phyloP scores from a whole-genome alignment of 2,113 vertebrate species.

The Desmodus rotundus region DNA sequence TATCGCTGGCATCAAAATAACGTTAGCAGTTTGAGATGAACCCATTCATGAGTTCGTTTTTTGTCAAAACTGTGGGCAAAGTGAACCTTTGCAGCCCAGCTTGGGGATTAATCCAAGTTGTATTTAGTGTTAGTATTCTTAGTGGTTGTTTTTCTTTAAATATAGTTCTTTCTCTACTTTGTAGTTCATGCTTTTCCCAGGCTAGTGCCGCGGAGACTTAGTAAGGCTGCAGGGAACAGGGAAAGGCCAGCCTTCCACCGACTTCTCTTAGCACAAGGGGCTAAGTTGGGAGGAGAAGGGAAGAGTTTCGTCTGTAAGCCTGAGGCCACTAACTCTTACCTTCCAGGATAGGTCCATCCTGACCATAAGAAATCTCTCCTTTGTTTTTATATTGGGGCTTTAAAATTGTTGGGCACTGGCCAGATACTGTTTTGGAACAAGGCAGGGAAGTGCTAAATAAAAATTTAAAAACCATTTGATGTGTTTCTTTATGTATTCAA shows the following conservation, averaged over 20 bases:
- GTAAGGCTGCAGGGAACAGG: neutral
- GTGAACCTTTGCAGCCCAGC: neutral
- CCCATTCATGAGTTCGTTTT: neutral
- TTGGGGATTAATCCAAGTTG: slow-evolving; percentile 28
- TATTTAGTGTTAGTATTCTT: slow-evolving; percentile 30
- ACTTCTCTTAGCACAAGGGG: neutral
- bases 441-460: neutral
- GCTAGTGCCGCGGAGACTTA: neutral
- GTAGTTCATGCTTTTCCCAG: slow-evolving; percentile 52
- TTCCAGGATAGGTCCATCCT: neutral
- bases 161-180: slow-evolving; percentile 42
- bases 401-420: neutral
- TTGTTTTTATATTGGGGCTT: slow-evolving; percentile 17
- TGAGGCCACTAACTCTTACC: neutral
- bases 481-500: slow-evolving; percentile 42
- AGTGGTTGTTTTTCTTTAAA: slow-evolving; percentile 41
- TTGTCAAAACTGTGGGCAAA: neutral
- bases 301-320: fast-evolving
- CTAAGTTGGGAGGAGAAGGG: neutral
- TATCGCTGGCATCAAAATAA: neutral
- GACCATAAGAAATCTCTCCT: neutral
- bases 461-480: neutral
- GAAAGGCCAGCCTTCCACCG: neutral
- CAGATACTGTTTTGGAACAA: slow-evolving; percentile 39
- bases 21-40: neutral